phyloP scores from a whole-genome alignment of 2,888 invertebrate genomes.

The Parthenolecanium corni region DNA sequence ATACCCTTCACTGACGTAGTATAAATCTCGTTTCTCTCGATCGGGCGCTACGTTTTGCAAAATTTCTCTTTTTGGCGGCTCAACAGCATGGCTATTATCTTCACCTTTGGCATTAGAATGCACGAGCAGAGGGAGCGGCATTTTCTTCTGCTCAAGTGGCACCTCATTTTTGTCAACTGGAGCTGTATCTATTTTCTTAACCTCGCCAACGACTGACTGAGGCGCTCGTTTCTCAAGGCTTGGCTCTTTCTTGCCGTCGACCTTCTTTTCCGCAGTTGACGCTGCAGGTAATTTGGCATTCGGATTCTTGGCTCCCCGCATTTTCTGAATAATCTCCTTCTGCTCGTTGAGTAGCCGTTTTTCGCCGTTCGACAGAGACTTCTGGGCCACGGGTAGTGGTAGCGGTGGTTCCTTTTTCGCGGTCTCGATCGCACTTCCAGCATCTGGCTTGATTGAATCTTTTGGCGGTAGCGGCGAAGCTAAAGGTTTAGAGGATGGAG shows the following conservation, averaged over 20 bases:
- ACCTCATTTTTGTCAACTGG: neutral
- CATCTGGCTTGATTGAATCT: too few relatives aligned
- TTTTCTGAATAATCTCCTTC: neutral
- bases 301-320: neutral
- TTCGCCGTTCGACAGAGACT: too few relatives aligned
- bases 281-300: too few relatives aligned
- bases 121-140: slow-evolving; percentile 7
- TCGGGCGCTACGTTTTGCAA: slow-evolving; percentile 30
- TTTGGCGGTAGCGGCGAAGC: too few relatives aligned
- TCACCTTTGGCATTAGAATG: neutral
- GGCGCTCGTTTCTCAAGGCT: neutral
- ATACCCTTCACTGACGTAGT: slow-evolving; percentile 21
- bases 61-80: slow-evolving; percentile 31
- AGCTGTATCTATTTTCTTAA: neutral
- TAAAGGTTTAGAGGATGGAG: too few relatives aligned
- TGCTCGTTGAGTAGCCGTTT: neutral
- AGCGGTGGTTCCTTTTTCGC: too few relatives aligned
- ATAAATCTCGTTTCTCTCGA: slow-evolving; percentile 33
- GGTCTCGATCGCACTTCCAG: too few relatives aligned
- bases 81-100: neutral
- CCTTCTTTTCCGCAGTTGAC: neutral
- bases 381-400: too few relatives aligned
- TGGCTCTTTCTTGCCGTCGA: neutral
- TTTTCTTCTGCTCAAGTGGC: neutral
- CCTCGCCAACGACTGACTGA: neutral